Conservation (phyloP, 64 coral and sea anemone species). For the Dendronephthya gigantea region DNA sequence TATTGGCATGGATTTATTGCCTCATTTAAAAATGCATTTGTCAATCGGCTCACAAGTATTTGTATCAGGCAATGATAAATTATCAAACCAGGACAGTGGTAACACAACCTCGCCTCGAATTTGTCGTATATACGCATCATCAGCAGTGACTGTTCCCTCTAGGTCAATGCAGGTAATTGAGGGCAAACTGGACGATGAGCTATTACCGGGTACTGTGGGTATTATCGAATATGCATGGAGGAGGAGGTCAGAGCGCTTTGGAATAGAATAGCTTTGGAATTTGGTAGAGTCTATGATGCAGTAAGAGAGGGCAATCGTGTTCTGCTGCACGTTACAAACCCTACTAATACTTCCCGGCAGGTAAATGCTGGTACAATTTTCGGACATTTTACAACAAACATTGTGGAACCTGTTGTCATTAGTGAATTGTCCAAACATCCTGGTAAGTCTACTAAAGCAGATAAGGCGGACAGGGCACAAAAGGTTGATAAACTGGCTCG, state of each 20-base stretch:
- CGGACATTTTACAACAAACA: neutral
- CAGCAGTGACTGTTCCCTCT: too few relatives aligned
- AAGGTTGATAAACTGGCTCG: too few relatives aligned
- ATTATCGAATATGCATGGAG: neutral
- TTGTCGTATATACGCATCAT: neutral
- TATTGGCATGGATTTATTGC: too few relatives aligned
- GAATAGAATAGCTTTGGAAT: too few relatives aligned
- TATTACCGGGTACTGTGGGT: neutral
- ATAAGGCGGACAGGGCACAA: too few relatives aligned
- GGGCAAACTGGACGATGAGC: neutral
- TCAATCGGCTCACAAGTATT: too few relatives aligned
- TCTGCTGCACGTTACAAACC: neutral
- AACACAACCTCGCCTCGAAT: neutral
- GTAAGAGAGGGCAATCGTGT: neutral
- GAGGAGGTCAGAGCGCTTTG: neutral
- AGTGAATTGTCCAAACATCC: too few relatives aligned
- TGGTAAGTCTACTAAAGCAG: too few relatives aligned
- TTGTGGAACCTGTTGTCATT: too few relatives aligned
- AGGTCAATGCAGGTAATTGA: neutral
- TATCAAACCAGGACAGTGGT: too few relatives aligned
- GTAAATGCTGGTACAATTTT: neutral
- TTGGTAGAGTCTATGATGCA: neutral
- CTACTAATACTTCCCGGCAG: neutral
- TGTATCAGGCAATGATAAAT: too few relatives aligned
- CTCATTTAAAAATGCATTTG: too few relatives aligned